Conservation (phyloP, 2,113 vertebrate genomes). For the Xiphophorus maculatus region DNA sequence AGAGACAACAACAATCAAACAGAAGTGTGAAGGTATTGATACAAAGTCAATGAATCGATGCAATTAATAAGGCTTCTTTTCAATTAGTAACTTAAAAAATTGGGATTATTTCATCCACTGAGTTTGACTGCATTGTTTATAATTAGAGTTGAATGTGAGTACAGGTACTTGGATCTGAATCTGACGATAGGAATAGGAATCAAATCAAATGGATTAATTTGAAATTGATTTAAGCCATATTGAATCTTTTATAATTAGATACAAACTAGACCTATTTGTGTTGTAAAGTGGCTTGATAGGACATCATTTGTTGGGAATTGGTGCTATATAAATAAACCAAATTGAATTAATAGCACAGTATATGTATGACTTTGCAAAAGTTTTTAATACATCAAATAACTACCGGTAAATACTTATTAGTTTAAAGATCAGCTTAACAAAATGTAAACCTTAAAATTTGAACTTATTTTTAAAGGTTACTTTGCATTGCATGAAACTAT, state of each 20-base stretch:
- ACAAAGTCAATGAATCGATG: not conserved
- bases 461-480: not conserved
- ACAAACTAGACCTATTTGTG: not conserved
- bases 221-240: not conserved
- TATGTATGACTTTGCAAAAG: not conserved
- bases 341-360: not conserved
- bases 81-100: not conserved
- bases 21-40: too few species aligned
- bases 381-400: not conserved
- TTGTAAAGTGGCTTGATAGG: not conserved
- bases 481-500: not conserved
- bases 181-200: not conserved
- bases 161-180: not conserved
- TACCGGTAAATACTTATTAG: not conserved
- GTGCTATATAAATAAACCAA: not conserved
- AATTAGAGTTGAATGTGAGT: not conserved
- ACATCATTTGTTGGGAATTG: not conserved
- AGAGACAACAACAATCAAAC: constrained; percentile 2
- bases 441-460: not conserved
- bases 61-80: not conserved
- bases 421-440: not conserved
- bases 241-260: not conserved
- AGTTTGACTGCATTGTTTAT: not conserved
- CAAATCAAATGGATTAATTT: not conserved
- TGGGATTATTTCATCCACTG: not conserved